Conservation (phyloP, 2,797 vertebrate genomes). For the Ceryle rudis region DNA sequence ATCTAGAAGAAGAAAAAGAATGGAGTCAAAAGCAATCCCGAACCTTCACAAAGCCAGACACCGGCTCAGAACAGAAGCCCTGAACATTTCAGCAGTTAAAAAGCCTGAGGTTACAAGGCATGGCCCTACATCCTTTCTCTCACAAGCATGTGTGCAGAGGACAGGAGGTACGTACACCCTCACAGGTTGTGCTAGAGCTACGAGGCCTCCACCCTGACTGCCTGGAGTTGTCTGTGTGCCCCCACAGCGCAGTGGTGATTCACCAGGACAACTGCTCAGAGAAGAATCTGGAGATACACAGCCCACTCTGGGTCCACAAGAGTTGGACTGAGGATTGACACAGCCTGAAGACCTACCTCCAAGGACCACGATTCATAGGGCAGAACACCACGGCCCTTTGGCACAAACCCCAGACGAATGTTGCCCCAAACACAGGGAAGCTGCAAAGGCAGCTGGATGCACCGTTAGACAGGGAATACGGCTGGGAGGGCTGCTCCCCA, state of each 20-base stretch:
- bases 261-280: background rate
- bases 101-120: background rate
- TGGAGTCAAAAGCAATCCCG: background rate
- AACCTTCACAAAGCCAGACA: background rate
- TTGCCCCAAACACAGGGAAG: background rate
- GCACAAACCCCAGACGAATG: background rate
- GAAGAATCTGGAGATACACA: background rate
- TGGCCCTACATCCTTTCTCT: accelerated
- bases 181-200: background rate
- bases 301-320: background rate
- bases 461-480: accelerated
- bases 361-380: accelerated
- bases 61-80: background rate
- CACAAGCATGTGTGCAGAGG: background rate
- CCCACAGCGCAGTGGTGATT: background rate
- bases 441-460: background rate
- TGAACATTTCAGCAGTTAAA: background rate
- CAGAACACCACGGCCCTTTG: background rate
- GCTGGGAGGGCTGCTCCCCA: background rate
- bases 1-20: background rate
- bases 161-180: background rate
- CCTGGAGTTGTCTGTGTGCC: background rate
- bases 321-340: background rate
- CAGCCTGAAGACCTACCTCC: background rate
- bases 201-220: background rate